Evolutionary conservation across 2,888 invertebrate species (phyloP).

Genomic region (Eucriotettix oculatus): DNA sequence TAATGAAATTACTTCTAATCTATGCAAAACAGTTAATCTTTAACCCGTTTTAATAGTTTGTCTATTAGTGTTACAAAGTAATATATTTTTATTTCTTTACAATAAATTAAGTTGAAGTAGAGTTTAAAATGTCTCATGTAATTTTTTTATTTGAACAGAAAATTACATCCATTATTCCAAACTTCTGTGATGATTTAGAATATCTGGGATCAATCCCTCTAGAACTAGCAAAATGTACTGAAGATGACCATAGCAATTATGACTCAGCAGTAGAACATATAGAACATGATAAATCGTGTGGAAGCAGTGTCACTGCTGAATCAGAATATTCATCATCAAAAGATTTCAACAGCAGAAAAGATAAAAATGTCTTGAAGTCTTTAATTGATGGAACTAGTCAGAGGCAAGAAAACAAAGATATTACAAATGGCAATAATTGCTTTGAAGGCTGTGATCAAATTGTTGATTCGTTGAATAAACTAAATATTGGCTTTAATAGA

Average conservation of each 20-base stretch:
- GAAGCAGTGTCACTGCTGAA: background rate
- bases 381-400: background rate
- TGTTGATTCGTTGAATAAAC: conserved; percentile 4
- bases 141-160: conserved; percentile 20
- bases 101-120: background rate
- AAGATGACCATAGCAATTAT: conserved; percentile 7
- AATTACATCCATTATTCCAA: conserved; percentile 39
- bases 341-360: background rate
- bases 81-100: background rate
- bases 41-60: no score
- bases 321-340: background rate
- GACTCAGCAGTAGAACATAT: conserved; percentile 6
- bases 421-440: conserved; percentile 5
- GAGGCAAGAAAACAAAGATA: background rate
- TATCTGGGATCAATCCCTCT: conserved; percentile 4
- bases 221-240: conserved; percentile 3
- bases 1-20: no score
- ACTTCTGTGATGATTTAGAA: conserved; percentile 37
- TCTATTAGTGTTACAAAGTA: no score
- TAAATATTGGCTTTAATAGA: conserved; percentile 4
- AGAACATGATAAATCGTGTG: conserved; percentile 3
- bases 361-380: background rate
- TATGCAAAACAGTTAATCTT: no score
- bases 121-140: background rate
- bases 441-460: conserved; percentile 4